Evolutionary conservation across 2,797 vertebrate genomes (phyloP).

Genomic region (Spinus pinus): DNA sequence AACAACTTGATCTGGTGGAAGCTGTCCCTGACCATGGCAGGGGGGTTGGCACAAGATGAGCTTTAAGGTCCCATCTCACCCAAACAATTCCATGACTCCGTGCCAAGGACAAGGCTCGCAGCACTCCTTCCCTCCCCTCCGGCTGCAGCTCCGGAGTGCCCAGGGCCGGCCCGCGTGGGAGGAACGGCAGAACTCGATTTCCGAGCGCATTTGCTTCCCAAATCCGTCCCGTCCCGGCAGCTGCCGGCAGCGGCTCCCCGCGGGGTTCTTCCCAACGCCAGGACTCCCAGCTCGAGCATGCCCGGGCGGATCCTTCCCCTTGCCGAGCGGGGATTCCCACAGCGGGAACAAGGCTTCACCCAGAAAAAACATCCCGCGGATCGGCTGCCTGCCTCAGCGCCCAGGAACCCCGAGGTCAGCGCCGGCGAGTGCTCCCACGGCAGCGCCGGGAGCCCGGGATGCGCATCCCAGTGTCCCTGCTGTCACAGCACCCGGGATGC

Average conservation of each 20-base stretch:
- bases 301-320: background rate
- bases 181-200: background rate
- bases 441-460: background rate
- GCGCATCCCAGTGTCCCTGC: rapidly evolving
- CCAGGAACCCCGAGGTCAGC: background rate
- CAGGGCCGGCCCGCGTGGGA: background rate
- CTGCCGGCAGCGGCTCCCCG: background rate
- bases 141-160: background rate
- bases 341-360: background rate
- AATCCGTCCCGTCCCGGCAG: background rate
- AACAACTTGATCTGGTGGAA: too few species aligned
- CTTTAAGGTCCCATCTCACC: too few species aligned
- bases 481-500: rapidly evolving
- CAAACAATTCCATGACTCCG: background rate
- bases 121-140: background rate
- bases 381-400: background rate
- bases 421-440: background rate
- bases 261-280: background rate
- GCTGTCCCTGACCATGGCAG: too few species aligned
- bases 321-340: conserved; percentile 1
- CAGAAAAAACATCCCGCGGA: background rate
- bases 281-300: background rate
- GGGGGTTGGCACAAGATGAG: too few species aligned
- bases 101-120: background rate
- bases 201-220: background rate